phyloP scores from a whole-genome alignment of 2,113 vertebrate species.

The Centropristis striata region DNA sequence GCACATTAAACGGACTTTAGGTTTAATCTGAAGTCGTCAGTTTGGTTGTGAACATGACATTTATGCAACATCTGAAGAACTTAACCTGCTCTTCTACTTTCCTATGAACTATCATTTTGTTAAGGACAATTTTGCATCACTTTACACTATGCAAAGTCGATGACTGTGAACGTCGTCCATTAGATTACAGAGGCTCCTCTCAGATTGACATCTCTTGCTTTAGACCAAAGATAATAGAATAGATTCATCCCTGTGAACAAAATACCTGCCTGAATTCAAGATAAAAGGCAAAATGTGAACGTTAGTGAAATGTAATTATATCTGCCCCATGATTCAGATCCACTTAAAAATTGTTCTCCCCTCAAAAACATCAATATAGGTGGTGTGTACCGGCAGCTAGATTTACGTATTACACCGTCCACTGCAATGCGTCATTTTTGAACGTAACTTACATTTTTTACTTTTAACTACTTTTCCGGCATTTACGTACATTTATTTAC shows the following conservation, averaged over 20 bases:
- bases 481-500: too few relatives aligned
- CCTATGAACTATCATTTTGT: background rate
- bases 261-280: too few relatives aligned
- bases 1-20: background rate
- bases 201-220: background rate
- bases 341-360: background rate
- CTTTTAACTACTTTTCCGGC: too few relatives aligned
- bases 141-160: slow-evolving; percentile 8
- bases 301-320: too few relatives aligned
- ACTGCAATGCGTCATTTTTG: too few relatives aligned
- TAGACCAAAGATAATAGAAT: slow-evolving; percentile 52
- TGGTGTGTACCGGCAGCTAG: too few relatives aligned
- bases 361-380: too few relatives aligned
- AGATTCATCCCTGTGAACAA: background rate
- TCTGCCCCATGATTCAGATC: too few relatives aligned
- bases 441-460: too few relatives aligned
- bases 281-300: too few relatives aligned
- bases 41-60: background rate
- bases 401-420: too few relatives aligned
- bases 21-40: background rate
- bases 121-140: background rate
- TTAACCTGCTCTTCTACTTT: background rate
- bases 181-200: background rate
- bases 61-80: background rate
- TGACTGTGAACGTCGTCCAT: slow-evolving; percentile 4